These are phyloP conservation scores for Varanus salvator DNA, from an alignment of 2,113 vertebrate species.

Conservation along the genomic window DNA sequence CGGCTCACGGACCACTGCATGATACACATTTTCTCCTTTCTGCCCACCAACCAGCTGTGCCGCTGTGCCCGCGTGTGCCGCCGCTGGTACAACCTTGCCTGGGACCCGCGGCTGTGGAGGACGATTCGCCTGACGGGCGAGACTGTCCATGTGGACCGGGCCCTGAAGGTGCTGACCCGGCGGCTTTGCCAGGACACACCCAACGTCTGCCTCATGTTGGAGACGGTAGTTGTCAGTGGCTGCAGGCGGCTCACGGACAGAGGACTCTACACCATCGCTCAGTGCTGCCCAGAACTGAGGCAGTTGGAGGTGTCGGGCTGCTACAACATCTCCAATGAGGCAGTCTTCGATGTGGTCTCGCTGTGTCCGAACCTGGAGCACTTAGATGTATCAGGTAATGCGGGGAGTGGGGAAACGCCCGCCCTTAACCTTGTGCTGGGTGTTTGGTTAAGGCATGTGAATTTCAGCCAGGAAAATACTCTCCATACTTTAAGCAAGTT, in stretches of 20 bases:
- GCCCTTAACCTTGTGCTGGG: neutral
- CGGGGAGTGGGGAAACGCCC: neutral
- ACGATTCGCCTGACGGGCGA: slow-evolving; percentile 90
- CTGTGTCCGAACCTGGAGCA: slow-evolving; percentile 95
- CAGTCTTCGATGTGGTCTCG: slow-evolving; percentile 94
- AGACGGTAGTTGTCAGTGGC: slow-evolving; percentile 90
- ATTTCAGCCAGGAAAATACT: neutral
- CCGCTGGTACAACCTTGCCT: slow-evolving; percentile 97
- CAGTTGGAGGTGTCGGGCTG: slow-evolving; percentile 92
- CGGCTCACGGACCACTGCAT: slow-evolving; percentile 89
- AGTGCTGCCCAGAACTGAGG: slow-evolving; percentile 94
- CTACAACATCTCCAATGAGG: slow-evolving; percentile 95
- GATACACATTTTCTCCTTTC: slow-evolving; percentile 91
- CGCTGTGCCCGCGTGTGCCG: slow-evolving; percentile 92
- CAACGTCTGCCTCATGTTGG: slow-evolving; percentile 96
- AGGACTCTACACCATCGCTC: slow-evolving; percentile 92
- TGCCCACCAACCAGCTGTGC: slow-evolving; percentile 96
- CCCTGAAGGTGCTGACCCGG: slow-evolving; percentile 92
- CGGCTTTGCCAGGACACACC: slow-evolving; percentile 97
- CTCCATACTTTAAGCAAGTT: slow-evolving; percentile 30
- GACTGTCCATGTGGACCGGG: slow-evolving; percentile 92
- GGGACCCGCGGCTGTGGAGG: slow-evolving; percentile 96
- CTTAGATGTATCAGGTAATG: slow-evolving; percentile 95
- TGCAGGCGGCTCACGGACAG: slow-evolving; percentile 96
- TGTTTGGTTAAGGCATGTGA: neutral